Evolutionary conservation across 2,797 vertebrate species (phyloP).

Genomic region (Bovichtus diacanthus): DNA sequence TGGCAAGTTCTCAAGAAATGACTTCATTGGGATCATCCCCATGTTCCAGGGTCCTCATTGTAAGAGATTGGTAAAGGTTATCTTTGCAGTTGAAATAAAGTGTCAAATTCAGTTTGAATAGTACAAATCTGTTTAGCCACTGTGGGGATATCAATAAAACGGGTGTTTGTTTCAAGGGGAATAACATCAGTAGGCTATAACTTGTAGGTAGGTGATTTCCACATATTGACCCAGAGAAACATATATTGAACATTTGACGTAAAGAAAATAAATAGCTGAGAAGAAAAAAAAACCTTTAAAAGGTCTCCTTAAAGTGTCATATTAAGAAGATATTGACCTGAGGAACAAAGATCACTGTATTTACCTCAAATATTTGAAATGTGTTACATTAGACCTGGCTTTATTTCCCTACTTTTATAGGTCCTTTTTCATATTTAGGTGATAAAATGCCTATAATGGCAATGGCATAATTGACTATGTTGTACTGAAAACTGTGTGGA

Average conservation of each 20-base stretch:
- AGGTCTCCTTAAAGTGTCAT: too few species aligned
- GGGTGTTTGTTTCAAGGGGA: too few species aligned
- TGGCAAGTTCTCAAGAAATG: neutral
- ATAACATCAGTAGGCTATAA: too few species aligned
- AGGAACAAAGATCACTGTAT: too few species aligned
- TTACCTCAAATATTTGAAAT: neutral
- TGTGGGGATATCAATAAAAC: neutral
- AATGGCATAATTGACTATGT: neutral
- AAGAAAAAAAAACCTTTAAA: too few species aligned
- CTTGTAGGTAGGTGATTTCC: too few species aligned
- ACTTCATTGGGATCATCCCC: neutral
- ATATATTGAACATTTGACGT: too few species aligned
- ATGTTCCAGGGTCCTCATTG: neutral
- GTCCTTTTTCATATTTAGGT: neutral
- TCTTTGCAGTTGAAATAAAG: neutral
- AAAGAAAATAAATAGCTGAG: too few species aligned
- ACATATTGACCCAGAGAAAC: too few species aligned
- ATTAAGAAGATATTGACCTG: too few species aligned
- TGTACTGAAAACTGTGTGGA: neutral
- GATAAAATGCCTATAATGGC: conserved; percentile 3
- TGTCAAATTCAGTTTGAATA: neutral
- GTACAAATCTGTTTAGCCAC: neutral
- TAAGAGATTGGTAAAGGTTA: neutral
- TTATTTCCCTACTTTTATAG: neutral
- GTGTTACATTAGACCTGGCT: neutral